Evolutionary conservation across 2,888 invertebrate species (phyloP).

Genomic region (Drosophila yooni): DNA sequence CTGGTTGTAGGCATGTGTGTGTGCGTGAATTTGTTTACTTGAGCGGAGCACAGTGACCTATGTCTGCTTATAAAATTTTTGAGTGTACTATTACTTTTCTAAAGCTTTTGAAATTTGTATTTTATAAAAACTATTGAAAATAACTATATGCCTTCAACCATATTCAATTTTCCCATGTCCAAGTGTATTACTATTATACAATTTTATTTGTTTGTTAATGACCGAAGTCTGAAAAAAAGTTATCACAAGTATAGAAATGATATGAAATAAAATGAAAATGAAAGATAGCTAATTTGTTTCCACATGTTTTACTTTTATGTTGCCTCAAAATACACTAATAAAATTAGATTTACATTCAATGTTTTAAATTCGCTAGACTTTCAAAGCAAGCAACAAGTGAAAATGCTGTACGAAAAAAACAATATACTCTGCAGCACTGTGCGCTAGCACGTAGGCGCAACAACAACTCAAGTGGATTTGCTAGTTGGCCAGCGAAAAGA

Average conservation of each 20-base stretch:
- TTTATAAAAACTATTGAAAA: not conserved
- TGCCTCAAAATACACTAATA: not conserved
- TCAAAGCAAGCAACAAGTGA: constrained; percentile 10
- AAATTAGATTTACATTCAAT: not conserved
- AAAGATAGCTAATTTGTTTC: not conserved
- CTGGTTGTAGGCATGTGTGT: constrained; percentile 20
- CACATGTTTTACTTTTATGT: not conserved
- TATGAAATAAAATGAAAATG: not conserved
- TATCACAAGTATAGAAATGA: not conserved
- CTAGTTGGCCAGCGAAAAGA: constrained; percentile 53
- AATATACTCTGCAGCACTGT: constrained; percentile 44
- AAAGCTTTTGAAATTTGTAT: not conserved
- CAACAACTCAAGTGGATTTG: constrained; percentile 53
- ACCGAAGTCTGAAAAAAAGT: not conserved
- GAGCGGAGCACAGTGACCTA: constrained; percentile 29
- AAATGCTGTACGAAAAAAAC: not conserved
- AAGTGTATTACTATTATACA: too few species aligned
- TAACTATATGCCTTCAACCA: not conserved
- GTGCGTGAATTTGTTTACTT: constrained; percentile 17
- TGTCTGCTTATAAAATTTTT: not conserved
- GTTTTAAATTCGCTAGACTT: not conserved
- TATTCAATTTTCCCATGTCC: not conserved
- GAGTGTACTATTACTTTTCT: too few species aligned
- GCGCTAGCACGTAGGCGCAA: constrained; percentile 51
- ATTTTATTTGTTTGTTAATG: too few species aligned